These are phyloP conservation scores for Antheraea assamensis DNA, from an alignment of 2,888 invertebrate species.

Conservation along the genomic window DNA sequence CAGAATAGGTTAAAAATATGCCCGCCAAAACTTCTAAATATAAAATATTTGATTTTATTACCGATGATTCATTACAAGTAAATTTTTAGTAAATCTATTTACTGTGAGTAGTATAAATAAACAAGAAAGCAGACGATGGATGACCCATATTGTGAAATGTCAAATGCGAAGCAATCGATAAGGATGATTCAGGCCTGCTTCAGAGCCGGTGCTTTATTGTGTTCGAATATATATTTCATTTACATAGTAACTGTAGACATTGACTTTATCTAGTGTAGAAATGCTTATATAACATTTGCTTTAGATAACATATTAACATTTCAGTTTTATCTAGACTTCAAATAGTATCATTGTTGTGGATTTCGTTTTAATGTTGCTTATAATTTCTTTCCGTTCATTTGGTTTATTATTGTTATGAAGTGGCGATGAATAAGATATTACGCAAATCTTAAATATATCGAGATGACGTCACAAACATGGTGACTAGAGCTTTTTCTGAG, in stretches of 20 bases:
- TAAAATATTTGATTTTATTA: background rate
- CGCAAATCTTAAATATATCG: background rate
- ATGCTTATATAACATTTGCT: background rate
- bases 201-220: constrained; percentile 19
- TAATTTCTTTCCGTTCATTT: background rate
- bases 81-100: background rate
- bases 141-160: constrained; percentile 26
- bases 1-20: background rate
- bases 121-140: constrained; percentile 16
- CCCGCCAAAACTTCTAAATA: background rate
- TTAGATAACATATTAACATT: background rate
- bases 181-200: constrained; percentile 23
- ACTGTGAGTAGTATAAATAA: constrained; percentile 18
- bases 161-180: constrained; percentile 25
- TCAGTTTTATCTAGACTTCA: background rate
- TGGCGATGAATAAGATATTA: background rate
- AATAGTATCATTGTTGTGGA: background rate
- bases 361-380: background rate
- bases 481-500: no score
- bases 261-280: constrained; percentile 13
- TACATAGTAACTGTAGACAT: constrained; percentile 1
- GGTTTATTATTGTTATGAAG: background rate
- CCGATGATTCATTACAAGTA: background rate
- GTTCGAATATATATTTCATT: background rate
- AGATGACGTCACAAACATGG: background rate